These are phyloP conservation scores for Belonocnema kinseyi DNA, from an alignment of 1,140 invertebrate species.

Conservation along the genomic window DNA sequence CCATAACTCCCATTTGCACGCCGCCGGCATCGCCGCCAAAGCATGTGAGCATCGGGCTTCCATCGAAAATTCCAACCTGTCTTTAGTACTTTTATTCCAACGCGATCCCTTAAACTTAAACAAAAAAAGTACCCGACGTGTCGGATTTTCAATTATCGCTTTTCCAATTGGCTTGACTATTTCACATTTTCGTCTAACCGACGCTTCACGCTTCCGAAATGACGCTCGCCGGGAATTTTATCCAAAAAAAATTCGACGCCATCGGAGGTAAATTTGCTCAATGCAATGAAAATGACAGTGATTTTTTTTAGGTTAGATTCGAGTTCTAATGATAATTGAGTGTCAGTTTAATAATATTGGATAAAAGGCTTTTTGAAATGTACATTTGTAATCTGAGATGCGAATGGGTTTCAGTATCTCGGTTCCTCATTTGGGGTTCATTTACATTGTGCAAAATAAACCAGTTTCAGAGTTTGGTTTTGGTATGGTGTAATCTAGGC, in stretches of 20 bases:
- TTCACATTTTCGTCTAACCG: background rate
- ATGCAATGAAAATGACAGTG: background rate
- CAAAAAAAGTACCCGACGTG: background rate
- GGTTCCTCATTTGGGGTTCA: background rate
- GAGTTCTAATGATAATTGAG: background rate
- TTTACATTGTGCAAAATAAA: background rate
- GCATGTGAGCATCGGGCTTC: slow-evolving; percentile 30
- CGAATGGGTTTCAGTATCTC: too few relatives aligned
- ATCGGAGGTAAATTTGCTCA: background rate
- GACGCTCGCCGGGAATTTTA: slow-evolving; percentile 27
- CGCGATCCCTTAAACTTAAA: background rate
- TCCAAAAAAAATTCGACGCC: slow-evolving; percentile 12
- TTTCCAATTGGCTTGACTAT: background rate
- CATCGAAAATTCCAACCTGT: background rate
- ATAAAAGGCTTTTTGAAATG: background rate
- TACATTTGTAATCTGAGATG: too few relatives aligned
- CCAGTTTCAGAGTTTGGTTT: background rate
- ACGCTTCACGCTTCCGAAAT: background rate
- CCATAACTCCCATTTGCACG: slow-evolving; percentile 36
- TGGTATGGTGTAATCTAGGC: too few relatives aligned
- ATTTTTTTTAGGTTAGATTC: slow-evolving; percentile 26
- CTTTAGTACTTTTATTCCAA: background rate
- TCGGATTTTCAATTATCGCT: background rate
- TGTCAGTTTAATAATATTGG: background rate
- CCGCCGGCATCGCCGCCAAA: slow-evolving; percentile 47